A percentile compares a stretch with the other conserved stretches of the same genome.
Conservation (phyloP, 1,140 invertebrate species). For the Apis florea region DNA sequence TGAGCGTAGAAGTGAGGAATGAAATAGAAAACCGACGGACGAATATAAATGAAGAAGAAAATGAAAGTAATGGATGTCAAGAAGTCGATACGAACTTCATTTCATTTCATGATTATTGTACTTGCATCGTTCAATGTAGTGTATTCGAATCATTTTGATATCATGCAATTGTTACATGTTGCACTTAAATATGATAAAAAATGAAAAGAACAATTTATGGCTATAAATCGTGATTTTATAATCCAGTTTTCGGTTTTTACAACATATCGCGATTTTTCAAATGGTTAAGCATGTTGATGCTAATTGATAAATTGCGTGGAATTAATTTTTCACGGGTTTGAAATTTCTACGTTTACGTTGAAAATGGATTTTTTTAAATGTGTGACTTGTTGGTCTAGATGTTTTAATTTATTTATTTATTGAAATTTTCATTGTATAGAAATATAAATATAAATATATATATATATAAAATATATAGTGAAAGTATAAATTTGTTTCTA, state of each 20-base stretch:
- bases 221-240: not conserved
- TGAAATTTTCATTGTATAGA: too few relatives aligned
- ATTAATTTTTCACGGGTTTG: not conserved
- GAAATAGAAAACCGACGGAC: not conserved
- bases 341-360: not conserved
- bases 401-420: too few relatives aligned
- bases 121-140: not conserved
- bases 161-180: not conserved
- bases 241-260: not conserved
- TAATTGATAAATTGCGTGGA: slow-evolving; percentile 4
- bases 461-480: too few relatives aligned
- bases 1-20: not conserved
- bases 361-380: too few relatives aligned
- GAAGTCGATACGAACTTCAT: not conserved
- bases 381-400: too few relatives aligned
- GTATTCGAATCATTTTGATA: not conserved
- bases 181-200: not conserved
- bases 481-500: too few relatives aligned
- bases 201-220: not conserved
- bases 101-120: not conserved
- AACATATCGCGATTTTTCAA: not conserved
- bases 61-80: not conserved
- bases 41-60: not conserved
- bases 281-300: not conserved
- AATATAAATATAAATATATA: too few relatives aligned